Base-by-base conservation (phyloP, 2,797 vertebrate genomes). In the Jordanella pulchra region DNA sequence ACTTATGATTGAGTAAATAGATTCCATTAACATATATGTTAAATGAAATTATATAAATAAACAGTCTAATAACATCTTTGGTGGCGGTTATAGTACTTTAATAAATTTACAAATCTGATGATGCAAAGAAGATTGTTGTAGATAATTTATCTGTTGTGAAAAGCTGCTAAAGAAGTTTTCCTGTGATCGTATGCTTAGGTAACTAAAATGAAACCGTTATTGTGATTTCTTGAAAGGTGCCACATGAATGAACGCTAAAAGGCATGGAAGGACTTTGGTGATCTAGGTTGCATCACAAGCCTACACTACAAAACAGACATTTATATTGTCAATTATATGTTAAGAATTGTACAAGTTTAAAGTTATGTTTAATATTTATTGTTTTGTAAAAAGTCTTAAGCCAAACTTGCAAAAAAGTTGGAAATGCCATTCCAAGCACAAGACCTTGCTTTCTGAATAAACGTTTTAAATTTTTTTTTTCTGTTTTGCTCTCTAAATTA, bases 401-500 rank as follows among this genome's bases (percentile, higher is more conserved):
- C 27, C 17, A 15, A 56, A 17, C 5, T 28, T 30, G 54, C 12
- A 27, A 25, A 28, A 55, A 28, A 2, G 21, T 35, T 35, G 35
- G 30, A 23, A 35, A 11, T 4, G 1, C 30, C 35, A 18, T 60
- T 32, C 11, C 14, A 39, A 7, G 58, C 32, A 61, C 58, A 61
- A 14, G 32, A 13, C 12, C 23, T 61, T 39, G 23, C 21, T 65
- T 42, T 80, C 67, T 65, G 18, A 63, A 23, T 35, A 50, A 73
- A 72, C 17, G n/a, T 48, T 23, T 30, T 17, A 61, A n/a, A n/a
- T n/a, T n/a, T n/a, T 27, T 80, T 51, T 71, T 17, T 75, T 75
- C 76, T 61, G 35, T 63, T 27, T 63, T 42, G 35, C 39, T 69
- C 55, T 54, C 70, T 68, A 48, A 86, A 85, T 87, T 76, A 77